Evolutionary conservation across 2,113 vertebrate species (phyloP), one percentile per base, ranked within the genome.

Genomic region (Ptilorrhoa leucosticta): DNA sequence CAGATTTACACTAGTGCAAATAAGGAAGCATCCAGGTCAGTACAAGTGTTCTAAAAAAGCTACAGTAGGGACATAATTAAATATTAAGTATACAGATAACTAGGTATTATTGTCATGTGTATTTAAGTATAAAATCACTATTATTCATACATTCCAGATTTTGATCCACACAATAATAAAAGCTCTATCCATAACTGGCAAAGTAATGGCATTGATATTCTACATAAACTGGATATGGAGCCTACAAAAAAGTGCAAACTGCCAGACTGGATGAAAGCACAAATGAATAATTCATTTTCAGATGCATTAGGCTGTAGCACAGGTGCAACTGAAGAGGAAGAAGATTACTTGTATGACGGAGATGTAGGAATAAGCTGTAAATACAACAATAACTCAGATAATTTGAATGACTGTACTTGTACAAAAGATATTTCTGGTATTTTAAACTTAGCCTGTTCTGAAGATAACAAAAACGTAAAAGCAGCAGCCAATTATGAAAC

Each of bases 321-420:
- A 78, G 97, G 97, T 44, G 97, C 92, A 44, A 98, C 98, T 35
- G 98, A 98, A 20, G 98, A 98, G 73, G 98, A 98, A 27, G 98
- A 98, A 50, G 98, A 99, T 22, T 98, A 99, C 11, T 96, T 99
- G n/a, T 98, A 97, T 26, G 98, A 99, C 84, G 97, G 86, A 13
- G 92, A 94, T 11, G 53, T 93, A 23, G 92, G 83, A 60, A 54
- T 40, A 96, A 95, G 31, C 39, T 58, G 37, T 48, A 69, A 71
- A 54, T 54, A n/a, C 39, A 61, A 11, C 30, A 33, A 35, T 24
- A 48, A 68, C 22, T 58, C 57, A 10, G 16, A 37, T 31, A 35
- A 39, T 26, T 3, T 54, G 28, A 88, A 68, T 16, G 27, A 33
- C 35, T 87, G 75, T 40, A 71, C 51, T 79, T 91, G 23, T 56